Base-by-base conservation (phyloP, 2,888 invertebrate genomes). In the Macrostomum cliftonense region DNA sequence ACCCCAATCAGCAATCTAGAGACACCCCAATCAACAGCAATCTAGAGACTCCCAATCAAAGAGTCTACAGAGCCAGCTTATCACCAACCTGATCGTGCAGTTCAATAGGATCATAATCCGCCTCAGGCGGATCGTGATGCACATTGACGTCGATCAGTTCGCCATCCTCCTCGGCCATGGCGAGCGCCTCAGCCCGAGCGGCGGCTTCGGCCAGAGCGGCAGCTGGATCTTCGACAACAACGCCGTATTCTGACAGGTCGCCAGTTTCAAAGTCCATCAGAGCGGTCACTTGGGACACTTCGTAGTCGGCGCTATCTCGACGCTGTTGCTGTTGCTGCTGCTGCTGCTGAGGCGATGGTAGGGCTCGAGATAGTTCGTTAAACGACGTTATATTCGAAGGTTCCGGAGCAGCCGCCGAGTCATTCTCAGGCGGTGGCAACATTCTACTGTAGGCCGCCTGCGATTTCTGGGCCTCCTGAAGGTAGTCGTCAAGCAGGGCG, bases 251-350 rank as follows among this genome's bases (percentile, higher is more conserved):
- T 4, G 9, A 4, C 28, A 28, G 4, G 5, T 28, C 28, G 28
- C 28, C 28, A 9, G 28, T 7, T 4, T 28, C 28, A 9, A 28
- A 28, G 28, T 28, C 28, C 46, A 46, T 12, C 13, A 46, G 37
- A 12, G 38, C 16, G 45, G 40, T 42, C n/a, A 46, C 19, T 9
- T 46, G 46, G 17, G 39, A 39, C 45, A 46, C 46, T 43, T 46
- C 46, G 37, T 42, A 46, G 45, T 46, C 46, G 5, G 46, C 45
- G 16, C 39, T 42, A 14, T 46, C 46, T 2, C 46, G 46, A 13
- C 14, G 21, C 5, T 19, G 19, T 4, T 5, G 44, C 17, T 16
- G 17, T 39, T 5, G 28, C 28, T 28, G 28, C 28, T 28, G 28
- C 9, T 28, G 28, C 28, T 28, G 28, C 28, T 28, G 5, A 28